These are phyloP conservation scores for Hirtodrosophila duncani DNA, from an alignment of 2,888 invertebrate genomes.

Conservation along the genomic window DNA sequence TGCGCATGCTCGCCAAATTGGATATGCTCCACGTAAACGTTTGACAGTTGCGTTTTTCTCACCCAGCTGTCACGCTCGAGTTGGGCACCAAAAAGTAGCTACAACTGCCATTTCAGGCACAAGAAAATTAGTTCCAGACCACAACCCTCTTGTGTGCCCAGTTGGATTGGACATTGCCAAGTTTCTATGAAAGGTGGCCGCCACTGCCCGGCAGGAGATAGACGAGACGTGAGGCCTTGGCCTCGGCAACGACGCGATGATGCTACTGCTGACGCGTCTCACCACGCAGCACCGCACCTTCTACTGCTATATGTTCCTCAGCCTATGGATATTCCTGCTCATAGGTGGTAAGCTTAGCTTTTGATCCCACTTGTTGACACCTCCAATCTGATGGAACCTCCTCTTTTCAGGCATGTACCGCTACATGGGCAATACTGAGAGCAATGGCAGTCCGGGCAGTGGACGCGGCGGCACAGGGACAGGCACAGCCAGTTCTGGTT, in stretches of 20 bases:
- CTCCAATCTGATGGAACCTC: too few relatives aligned
- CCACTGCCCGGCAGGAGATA: slow-evolving; percentile 5
- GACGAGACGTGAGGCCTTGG: slow-evolving; percentile 29
- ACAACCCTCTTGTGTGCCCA: slow-evolving; percentile 31
- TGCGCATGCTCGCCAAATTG: slow-evolving; percentile 53
- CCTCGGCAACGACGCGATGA: slow-evolving; percentile 30
- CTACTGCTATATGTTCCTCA: slow-evolving; percentile 89
- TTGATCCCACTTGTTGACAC: background rate
- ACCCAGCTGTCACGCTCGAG: background rate
- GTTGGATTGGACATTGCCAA: too few relatives aligned
- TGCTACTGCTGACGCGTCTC: slow-evolving; percentile 80
- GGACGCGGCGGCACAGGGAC: slow-evolving; percentile 32
- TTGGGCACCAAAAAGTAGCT: slow-evolving; percentile 1
- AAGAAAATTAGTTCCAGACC: background rate
- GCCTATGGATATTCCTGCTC: slow-evolving; percentile 88
- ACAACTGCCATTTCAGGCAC: background rate
- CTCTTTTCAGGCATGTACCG: slow-evolving; percentile 85
- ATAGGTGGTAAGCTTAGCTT: slow-evolving; percentile 82
- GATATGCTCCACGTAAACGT: slow-evolving; percentile 53
- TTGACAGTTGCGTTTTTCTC: slow-evolving; percentile 40
- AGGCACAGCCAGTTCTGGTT: slow-evolving; percentile 30
- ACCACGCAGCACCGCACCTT: slow-evolving; percentile 87
- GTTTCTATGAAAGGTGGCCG: too few relatives aligned
- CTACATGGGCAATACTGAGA: slow-evolving; percentile 82
- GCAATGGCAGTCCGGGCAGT: slow-evolving; percentile 25